Conservation (phyloP, 2,888 invertebrate genomes). For the Athalia circularis region DNA sequence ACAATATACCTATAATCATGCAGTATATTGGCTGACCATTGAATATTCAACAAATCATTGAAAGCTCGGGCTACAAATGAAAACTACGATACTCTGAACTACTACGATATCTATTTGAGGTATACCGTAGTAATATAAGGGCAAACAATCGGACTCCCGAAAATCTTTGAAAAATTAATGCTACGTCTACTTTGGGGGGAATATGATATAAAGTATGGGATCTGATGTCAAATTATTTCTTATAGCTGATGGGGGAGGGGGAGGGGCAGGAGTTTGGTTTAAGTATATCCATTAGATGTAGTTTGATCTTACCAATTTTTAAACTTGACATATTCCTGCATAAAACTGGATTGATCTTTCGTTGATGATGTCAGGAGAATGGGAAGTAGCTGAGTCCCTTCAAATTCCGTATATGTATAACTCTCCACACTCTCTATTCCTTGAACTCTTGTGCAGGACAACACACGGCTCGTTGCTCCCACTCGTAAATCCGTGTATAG, state of each 20-base stretch:
- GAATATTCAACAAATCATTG: slow-evolving; percentile 19
- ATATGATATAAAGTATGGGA: background rate
- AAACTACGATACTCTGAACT: background rate
- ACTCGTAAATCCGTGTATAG: slow-evolving; percentile 61
- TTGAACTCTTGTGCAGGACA: slow-evolving; percentile 19
- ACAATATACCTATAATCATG: slow-evolving; percentile 24
- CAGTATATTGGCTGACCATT: slow-evolving; percentile 22
- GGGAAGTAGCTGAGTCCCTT: background rate
- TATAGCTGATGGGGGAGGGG: too few relatives aligned
- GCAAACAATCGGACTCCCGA: background rate
- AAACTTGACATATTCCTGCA: slow-evolving; percentile 79
- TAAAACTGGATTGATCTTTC: slow-evolving; percentile 66
- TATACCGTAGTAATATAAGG: background rate
- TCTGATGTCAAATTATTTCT: too few relatives aligned
- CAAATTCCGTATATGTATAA: background rate
- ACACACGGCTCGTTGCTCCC: slow-evolving; percentile 69
- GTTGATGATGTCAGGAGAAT: slow-evolving; percentile 49
- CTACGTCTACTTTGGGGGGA: background rate
- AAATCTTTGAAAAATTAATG: slow-evolving; percentile 12
- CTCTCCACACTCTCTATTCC: background rate
- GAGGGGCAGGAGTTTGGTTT: too few relatives aligned
- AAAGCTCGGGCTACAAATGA: background rate
- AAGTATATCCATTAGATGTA: background rate
- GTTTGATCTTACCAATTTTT: slow-evolving; percentile 77
- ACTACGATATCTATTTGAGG: background rate